A percentile compares a stretch with the other conserved stretches of the same genome.
Evolutionary conservation across 1,140 invertebrate genomes (phyloP).

Genomic region (Papilio xuthus): DNA sequence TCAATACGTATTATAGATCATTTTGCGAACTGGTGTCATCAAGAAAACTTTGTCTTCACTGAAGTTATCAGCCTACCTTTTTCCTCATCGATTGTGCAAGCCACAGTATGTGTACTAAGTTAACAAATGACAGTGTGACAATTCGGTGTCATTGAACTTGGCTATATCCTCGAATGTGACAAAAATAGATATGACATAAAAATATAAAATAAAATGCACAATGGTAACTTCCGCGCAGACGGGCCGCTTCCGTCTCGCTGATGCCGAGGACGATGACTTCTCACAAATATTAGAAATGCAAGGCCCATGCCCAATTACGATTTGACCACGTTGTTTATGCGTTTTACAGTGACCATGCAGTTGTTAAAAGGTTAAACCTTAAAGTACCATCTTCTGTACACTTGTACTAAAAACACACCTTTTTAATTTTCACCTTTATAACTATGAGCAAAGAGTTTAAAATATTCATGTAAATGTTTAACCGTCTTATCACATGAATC

Average conservation of each 20-base stretch:
- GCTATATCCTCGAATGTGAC: constrained; percentile 51
- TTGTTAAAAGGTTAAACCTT: background rate
- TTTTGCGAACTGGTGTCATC: too few relatives aligned
- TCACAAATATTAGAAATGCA: constrained; percentile 49
- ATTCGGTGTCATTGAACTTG: constrained; percentile 42
- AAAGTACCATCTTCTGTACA: background rate
- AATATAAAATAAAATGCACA: constrained; percentile 54
- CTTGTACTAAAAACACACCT: too few relatives aligned
- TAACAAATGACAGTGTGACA: background rate
- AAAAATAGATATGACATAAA: constrained; percentile 51
- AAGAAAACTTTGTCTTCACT: too few relatives aligned
- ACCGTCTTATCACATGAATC: too few relatives aligned
- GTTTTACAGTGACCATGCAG: constrained; percentile 33
- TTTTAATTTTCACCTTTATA: too few relatives aligned
- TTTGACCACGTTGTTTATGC: constrained; percentile 47
- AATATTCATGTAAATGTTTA: too few relatives aligned
- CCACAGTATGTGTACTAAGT: too few relatives aligned
- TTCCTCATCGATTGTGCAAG: too few relatives aligned
- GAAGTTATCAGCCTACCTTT: too few relatives aligned
- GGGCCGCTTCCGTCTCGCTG: constrained; percentile 42
- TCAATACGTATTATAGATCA: too few relatives aligned
- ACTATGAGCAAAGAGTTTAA: too few relatives aligned
- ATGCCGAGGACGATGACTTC: constrained; percentile 44
- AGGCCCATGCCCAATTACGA: constrained; percentile 50
- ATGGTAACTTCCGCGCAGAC: constrained; percentile 51